These are phyloP conservation scores for honey bee (Apis mellifera) DNA, from an alignment of 1,140 invertebrate genomes.

Conservation along the genomic window DNA sequence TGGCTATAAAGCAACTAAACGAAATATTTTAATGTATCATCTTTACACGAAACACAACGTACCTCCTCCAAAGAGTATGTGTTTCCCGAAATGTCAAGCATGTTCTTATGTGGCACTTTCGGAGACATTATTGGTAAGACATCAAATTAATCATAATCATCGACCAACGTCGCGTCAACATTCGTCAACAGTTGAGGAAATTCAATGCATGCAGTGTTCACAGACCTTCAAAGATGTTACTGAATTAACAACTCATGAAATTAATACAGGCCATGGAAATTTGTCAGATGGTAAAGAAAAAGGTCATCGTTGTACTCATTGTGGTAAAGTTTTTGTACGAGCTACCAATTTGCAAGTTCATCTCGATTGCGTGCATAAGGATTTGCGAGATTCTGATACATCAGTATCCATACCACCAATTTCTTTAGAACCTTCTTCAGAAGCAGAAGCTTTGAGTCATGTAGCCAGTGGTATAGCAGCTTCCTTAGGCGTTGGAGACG, in stretches of 20 bases:
- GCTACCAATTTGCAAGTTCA: constrained; percentile 74
- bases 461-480: constrained; percentile 83
- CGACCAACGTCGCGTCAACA: constrained; percentile 60
- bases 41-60: constrained; percentile 90
- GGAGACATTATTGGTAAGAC: constrained; percentile 85
- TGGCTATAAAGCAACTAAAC: constrained; percentile 88
- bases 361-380: constrained; percentile 74
- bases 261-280: constrained; percentile 71
- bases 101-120: constrained; percentile 89
- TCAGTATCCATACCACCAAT: constrained; percentile 37
- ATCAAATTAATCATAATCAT: constrained; percentile 84
- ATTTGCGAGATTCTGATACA: constrained; percentile 51
- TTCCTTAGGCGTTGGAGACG: constrained; percentile 83
- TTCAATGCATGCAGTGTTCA: constrained; percentile 73
- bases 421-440: constrained; percentile 78
- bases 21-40: constrained; percentile 90
- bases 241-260: constrained; percentile 73
- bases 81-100: constrained; percentile 88
- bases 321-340: constrained; percentile 73
- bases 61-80: constrained; percentile 86
- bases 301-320: constrained; percentile 74
- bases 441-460: constrained; percentile 82
- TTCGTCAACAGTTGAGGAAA: constrained; percentile 52
- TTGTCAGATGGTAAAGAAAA: constrained; percentile 66
- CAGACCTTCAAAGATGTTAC: constrained; percentile 69